Evolutionary conservation across 23 tunicate species (phyloP), one percentile per base, ranked within the genome.

Genomic region (Trididemnum miniatum): DNA sequence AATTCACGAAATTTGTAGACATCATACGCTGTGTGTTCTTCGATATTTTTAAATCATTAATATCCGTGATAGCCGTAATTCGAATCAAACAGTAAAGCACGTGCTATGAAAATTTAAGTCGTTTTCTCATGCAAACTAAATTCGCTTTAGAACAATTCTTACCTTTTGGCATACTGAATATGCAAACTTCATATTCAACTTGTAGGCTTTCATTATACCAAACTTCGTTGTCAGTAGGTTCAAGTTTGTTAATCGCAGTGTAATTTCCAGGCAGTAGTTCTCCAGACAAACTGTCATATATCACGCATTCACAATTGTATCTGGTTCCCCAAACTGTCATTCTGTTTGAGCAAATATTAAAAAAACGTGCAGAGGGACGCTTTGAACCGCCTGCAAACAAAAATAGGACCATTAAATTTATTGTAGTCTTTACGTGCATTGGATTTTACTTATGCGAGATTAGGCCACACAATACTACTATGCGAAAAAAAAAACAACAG

Each of bases 271-370:
- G 80, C 63, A 62, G 35, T 33, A 83, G 25, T 3, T 3, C 35
- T 18, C 87, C 87, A 3, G 59, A 36, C n/a, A 38, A 22, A n/a
- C 80, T 73, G 63, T 83, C 81, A 72, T 83, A 83, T 73, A 51
- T 27, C 62, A 83, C 80, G 62, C 87, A 83, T n/a, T 62, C 73
- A 29, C 81, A 83, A 26, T 83, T 77, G 23, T 71, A 59, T 24
- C 35, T 28, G 4, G 30, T 38, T 37, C 50, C 52, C 87, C 87
- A 83, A 7, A 2, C 29, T 32, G 54, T 63, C 15, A 15, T 64
- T 31, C 37, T 60, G 36, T 83, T 62, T 44, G 81, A 34, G 31
- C 87, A 83, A 24, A 83, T 1, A 29, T 73, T 30, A 18, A 83
- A 62, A 37, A 28, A 83, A 9, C 74, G 35, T 9, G 69, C 64